Conservation (phyloP, 1,140 invertebrate species). For the Lepidurus apus region DNA sequence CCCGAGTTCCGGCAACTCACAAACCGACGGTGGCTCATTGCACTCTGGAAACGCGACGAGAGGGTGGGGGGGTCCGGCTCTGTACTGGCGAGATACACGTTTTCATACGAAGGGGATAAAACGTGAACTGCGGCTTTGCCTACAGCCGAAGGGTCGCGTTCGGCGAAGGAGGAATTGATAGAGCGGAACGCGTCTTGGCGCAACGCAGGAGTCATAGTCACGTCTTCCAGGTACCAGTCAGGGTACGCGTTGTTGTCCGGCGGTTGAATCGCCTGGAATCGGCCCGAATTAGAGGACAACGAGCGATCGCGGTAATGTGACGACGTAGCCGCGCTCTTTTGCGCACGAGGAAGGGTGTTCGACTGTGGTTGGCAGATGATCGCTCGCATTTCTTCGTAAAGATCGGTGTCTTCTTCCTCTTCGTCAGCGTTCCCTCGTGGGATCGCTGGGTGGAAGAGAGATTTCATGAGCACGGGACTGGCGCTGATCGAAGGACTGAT, state of each 20-base stretch:
- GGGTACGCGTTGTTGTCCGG: not conserved
- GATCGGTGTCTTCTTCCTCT: not conserved
- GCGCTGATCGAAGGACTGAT: constrained; percentile 29
- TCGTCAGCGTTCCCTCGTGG: not conserved
- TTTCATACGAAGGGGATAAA: not conserved
- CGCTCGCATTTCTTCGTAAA: not conserved
- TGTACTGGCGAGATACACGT: not conserved
- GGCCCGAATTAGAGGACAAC: not conserved
- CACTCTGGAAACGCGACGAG: not conserved
- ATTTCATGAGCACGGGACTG: constrained; percentile 25
- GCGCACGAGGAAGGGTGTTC: not conserved
- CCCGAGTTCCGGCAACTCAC: not conserved
- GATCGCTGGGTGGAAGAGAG: not conserved
- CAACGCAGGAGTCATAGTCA: not conserved
- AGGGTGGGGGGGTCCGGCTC: not conserved
- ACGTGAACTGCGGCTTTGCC: not conserved
- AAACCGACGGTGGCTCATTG: not conserved
- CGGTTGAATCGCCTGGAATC: constrained; percentile 5
- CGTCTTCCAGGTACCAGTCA: constrained; percentile 10
- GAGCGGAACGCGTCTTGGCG: not conserved
- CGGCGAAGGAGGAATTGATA: not conserved
- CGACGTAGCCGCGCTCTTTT: not conserved
- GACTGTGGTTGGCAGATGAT: not conserved
- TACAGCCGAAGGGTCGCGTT: not conserved
- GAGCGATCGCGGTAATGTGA: not conserved